Conservation (phyloP, 2,888 invertebrate genomes). For the Idaea aversata region DNA sequence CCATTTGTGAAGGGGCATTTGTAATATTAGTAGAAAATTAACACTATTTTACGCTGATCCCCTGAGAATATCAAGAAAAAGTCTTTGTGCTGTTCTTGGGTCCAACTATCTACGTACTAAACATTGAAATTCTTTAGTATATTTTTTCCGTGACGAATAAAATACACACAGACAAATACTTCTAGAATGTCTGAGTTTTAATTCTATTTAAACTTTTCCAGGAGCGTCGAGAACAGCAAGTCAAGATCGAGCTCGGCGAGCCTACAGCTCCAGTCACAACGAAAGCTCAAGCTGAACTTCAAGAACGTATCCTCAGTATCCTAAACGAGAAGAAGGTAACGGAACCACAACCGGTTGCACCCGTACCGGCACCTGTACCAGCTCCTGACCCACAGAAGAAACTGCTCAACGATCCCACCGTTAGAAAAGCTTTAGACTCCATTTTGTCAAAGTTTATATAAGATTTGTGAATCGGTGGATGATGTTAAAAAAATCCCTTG, state of each 20-base stretch:
- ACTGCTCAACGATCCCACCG: slow-evolving; percentile 88
- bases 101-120: too few species aligned
- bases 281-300: slow-evolving; percentile 85
- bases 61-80: too few species aligned
- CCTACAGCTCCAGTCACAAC: slow-evolving; percentile 64
- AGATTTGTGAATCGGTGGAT: neutral
- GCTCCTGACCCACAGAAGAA: slow-evolving; percentile 57
- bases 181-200: slow-evolving; percentile 2
- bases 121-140: too few species aligned
- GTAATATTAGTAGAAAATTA: too few species aligned
- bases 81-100: too few species aligned
- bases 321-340: slow-evolving; percentile 83
- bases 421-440: slow-evolving; percentile 89
- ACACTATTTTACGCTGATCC: too few species aligned
- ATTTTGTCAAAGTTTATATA: slow-evolving; percentile 72
- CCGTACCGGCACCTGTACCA: slow-evolving; percentile 32
- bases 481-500: neutral
- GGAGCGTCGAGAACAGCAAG: slow-evolving; percentile 86
- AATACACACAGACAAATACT: neutral
- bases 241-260: slow-evolving; percentile 87
- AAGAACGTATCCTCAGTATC: slow-evolving; percentile 89
- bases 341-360: slow-evolving; percentile 29
- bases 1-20: too few species aligned
- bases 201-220: slow-evolving; percentile 44
- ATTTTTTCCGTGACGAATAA: too few species aligned